A percentile compares a stretch with the other conserved stretches of the same genome.
Evolutionary conservation across 2,797 vertebrate genomes (phyloP).

Genomic region (Nyctalus aviator): DNA sequence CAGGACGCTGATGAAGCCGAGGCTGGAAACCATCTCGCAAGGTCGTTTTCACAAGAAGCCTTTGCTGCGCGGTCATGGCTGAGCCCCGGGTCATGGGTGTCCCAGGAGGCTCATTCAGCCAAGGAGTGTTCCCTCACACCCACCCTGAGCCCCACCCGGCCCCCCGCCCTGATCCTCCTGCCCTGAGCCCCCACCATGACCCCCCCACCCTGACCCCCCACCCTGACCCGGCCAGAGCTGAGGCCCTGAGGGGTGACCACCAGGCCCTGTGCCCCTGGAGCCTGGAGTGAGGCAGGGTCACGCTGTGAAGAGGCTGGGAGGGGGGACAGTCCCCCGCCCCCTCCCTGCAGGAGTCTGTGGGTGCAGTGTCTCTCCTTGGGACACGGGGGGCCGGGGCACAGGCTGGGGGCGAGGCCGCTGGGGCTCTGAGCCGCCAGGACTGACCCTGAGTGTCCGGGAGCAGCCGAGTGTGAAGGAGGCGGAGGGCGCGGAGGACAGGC

Average conservation of each 20-base stretch:
- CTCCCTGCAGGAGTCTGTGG: neutral
- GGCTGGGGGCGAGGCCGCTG: neutral
- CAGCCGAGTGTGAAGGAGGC: too few relatives aligned
- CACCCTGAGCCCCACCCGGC: neutral
- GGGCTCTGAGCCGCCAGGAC: neutral
- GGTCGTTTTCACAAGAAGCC: slow-evolving; percentile 38
- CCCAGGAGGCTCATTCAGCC: too few relatives aligned
- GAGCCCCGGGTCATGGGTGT: too few relatives aligned
- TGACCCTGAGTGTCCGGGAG: neutral
- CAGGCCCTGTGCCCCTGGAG: rapidly evolving
- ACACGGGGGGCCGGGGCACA: neutral
- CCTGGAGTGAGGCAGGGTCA: rapidly evolving
- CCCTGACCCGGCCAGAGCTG: neutral
- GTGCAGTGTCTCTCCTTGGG: rapidly evolving
- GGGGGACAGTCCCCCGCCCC: neutral
- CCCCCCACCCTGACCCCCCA: too few relatives aligned
- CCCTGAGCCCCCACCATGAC: neutral
- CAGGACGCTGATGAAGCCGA: rapidly evolving
- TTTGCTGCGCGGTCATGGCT: too few relatives aligned
- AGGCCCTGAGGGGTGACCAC: rapidly evolving
- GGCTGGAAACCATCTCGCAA: neutral
- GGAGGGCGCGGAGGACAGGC: neutral
- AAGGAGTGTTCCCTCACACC: too few relatives aligned
- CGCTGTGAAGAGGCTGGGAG: neutral
- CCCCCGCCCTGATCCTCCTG: neutral